Conservation (phyloP, 2,113 vertebrate species). For the Hemibagrus wyckioides region DNA sequence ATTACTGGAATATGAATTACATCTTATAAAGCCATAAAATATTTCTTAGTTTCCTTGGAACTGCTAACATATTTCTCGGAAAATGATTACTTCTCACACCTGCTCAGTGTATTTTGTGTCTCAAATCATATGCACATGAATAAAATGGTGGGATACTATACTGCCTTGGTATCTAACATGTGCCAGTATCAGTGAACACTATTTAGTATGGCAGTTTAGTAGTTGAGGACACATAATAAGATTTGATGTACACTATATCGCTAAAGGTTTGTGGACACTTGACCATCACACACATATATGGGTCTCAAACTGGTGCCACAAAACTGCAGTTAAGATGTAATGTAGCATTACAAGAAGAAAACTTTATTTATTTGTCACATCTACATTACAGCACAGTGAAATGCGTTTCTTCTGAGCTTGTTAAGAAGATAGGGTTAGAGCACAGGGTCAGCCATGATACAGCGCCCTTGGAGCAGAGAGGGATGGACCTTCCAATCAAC, state of each 20-base stretch:
- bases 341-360: not conserved
- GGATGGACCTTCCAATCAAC: no score
- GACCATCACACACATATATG: not conserved
- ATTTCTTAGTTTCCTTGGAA: not conserved
- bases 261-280: not conserved
- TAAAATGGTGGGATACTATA: not conserved
- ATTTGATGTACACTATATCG: not conserved
- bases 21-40: not conserved
- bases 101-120: not conserved
- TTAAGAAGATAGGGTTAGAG: no score
- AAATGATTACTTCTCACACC: not conserved
- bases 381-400: no score
- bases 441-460: no score
- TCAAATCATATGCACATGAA: not conserved
- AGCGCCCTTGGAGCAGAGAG: no score
- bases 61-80: not conserved
- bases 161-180: not conserved
- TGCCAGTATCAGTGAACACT: not conserved
- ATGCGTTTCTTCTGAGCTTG: no score
- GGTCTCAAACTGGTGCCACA: not conserved
- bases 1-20: not conserved
- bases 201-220: not conserved
- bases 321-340: not conserved
- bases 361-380: no score
- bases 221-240: not conserved